Conservation (phyloP, 2,888 invertebrate genomes). For the Eupithecia centaureata region DNA sequence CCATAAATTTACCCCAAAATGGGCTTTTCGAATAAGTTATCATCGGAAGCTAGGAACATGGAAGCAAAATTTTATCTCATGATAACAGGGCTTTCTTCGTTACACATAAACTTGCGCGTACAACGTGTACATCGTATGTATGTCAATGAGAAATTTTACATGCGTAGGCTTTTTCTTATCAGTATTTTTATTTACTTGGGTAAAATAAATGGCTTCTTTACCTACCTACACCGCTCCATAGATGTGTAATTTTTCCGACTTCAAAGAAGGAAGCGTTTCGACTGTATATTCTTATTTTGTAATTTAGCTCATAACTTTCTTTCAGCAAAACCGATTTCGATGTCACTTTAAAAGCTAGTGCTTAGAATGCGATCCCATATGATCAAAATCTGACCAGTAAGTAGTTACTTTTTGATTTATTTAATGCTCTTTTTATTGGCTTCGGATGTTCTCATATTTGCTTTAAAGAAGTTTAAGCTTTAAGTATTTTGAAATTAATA, state of each 20-base stretch:
- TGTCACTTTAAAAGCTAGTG: too few relatives aligned
- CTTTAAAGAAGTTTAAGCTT: too few relatives aligned
- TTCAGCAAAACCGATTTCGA: too few relatives aligned
- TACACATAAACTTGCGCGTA: conserved; percentile 24
- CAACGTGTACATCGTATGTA: conserved; percentile 26
- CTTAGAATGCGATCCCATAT: too few relatives aligned
- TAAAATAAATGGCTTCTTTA: background rate
- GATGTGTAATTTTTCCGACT: background rate
- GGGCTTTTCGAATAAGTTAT: conserved; percentile 75
- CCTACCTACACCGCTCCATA: background rate
- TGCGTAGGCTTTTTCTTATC: conserved; percentile 15
- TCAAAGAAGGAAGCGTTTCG: too few relatives aligned
- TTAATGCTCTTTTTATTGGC: too few relatives aligned
- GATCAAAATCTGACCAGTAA: too few relatives aligned
- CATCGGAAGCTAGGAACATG: conserved; percentile 71
- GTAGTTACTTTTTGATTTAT: too few relatives aligned
- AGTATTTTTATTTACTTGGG: background rate
- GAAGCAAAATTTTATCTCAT: conserved; percentile 67
- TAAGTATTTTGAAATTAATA: too few relatives aligned
- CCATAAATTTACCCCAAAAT: conserved; percentile 73
- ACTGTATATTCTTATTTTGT: too few relatives aligned
- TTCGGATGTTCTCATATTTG: too few relatives aligned
- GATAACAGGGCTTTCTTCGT: conserved; percentile 56
- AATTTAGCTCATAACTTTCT: too few relatives aligned
- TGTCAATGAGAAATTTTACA: conserved; percentile 28